phyloP scores from a whole-genome alignment of 2,797 vertebrate species.

The Chaunax sp. region DNA sequence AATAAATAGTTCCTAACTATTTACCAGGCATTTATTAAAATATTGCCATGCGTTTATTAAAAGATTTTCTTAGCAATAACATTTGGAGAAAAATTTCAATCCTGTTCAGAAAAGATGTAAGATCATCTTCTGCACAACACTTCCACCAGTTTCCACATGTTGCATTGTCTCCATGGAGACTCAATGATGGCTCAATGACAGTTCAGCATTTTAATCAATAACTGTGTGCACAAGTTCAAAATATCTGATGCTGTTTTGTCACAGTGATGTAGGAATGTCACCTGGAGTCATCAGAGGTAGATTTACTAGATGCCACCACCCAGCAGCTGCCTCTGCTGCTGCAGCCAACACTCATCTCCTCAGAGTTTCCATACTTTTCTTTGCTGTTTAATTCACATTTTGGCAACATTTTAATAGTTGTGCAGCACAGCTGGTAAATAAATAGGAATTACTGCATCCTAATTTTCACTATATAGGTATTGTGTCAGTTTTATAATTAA shows the following conservation, averaged over 20 bases:
- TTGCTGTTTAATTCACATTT: neutral
- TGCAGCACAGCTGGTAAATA: neutral
- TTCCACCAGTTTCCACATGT: neutral
- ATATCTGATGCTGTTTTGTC: no score
- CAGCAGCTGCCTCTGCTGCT: neutral
- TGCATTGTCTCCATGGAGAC: neutral
- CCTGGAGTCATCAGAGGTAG: neutral
- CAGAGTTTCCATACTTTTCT: no score
- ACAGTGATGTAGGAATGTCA: no score
- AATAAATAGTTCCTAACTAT: neutral
- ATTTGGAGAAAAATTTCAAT: neutral
- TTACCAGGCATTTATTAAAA: neutral
- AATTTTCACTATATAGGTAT: neutral
- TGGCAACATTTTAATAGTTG: neutral
- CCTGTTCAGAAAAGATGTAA: neutral
- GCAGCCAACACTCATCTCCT: neutral
- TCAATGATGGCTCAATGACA: no score
- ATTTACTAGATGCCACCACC: no score
- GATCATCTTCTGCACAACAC: neutral
- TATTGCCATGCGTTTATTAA: neutral
- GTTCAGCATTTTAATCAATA: slow-evolving; percentile 4
- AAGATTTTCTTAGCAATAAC: neutral
- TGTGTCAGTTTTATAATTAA: neutral
- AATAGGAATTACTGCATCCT: neutral
- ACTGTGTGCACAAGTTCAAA: no score